Conservation (phyloP, 2,113 vertebrate genomes). For the Cyanistes caeruleus region DNA sequence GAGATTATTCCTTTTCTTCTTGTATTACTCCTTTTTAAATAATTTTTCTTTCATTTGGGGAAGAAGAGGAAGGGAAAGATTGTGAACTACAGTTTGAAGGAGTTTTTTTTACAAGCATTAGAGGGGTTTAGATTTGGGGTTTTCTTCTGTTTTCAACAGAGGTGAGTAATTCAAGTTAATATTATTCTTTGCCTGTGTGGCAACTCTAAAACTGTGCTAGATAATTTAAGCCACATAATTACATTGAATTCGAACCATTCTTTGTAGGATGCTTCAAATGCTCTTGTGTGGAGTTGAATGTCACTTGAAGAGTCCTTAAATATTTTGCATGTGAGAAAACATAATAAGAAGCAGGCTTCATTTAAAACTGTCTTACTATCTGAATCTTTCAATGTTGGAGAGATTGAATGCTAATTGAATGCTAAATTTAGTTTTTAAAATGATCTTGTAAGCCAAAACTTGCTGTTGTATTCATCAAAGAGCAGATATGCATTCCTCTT, state of each 20-base stretch:
- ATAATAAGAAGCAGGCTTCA: constrained; percentile 42
- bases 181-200: not conserved
- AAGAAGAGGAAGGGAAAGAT: not conserved
- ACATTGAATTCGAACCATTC: constrained; percentile 22
- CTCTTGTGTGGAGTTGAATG: constrained; percentile 29
- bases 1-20: not conserved
- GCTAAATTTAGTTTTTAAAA: not conserved
- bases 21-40: not conserved
- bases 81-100: not conserved
- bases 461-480: not conserved
- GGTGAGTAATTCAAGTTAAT: constrained; percentile 25
- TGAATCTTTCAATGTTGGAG: not conserved
- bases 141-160: not conserved
- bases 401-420: not conserved
- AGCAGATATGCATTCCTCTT: not conserved
- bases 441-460: not conserved
- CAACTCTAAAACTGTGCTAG: not conserved
- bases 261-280: constrained; percentile 39
- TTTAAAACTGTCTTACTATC: not conserved
- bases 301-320: constrained; percentile 38
- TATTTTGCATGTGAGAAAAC: constrained; percentile 53
- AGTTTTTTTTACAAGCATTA: not conserved
- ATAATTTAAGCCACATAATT: constrained; percentile 45
- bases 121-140: accelerated
- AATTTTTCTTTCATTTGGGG: not conserved